phyloP scores from a whole-genome alignment of 2,113 vertebrate genomes.

The Epinephelus lanceolatus region DNA sequence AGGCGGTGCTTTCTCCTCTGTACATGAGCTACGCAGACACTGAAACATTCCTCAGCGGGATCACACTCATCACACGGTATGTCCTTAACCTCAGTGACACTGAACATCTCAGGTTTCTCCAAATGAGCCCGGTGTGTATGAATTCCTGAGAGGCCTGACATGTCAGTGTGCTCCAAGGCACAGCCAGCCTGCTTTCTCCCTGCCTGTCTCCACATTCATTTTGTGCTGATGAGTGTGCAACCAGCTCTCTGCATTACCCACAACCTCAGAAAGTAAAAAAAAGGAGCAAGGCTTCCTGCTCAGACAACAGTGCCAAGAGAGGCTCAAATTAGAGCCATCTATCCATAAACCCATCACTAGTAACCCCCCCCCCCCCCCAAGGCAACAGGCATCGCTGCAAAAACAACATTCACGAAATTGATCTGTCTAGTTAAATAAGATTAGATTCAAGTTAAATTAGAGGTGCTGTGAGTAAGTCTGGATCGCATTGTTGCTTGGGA shows the following conservation, averaged over 20 bases:
- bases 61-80: slow-evolving; percentile 41
- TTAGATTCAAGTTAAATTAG: slow-evolving; percentile 30
- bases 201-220: slow-evolving; percentile 50
- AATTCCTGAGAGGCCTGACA: slow-evolving; percentile 65
- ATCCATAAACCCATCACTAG: slow-evolving; percentile 31
- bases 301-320: background rate
- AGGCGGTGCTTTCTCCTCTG: background rate
- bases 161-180: slow-evolving; percentile 40
- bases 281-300: background rate
- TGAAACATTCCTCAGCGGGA: slow-evolving; percentile 56
- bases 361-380: background rate
- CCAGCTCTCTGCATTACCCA: slow-evolving; percentile 2
- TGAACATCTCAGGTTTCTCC: slow-evolving; percentile 63
- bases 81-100: slow-evolving; percentile 57
- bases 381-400: slow-evolving; percentile 22
- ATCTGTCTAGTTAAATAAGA: slow-evolving; percentile 46
- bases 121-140: slow-evolving; percentile 42
- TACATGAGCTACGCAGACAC: slow-evolving; percentile 19
- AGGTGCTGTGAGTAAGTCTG: background rate
- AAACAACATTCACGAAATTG: slow-evolving; percentile 27
- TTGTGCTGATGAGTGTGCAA: slow-evolving; percentile 15
- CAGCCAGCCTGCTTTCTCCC: slow-evolving; percentile 3
- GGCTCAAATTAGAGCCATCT: slow-evolving; percentile 35
- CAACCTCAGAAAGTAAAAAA: background rate
- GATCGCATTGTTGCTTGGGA: background rate